Conservation (phyloP, 2,113 vertebrate genomes). For the Chaetodon auriga region DNA sequence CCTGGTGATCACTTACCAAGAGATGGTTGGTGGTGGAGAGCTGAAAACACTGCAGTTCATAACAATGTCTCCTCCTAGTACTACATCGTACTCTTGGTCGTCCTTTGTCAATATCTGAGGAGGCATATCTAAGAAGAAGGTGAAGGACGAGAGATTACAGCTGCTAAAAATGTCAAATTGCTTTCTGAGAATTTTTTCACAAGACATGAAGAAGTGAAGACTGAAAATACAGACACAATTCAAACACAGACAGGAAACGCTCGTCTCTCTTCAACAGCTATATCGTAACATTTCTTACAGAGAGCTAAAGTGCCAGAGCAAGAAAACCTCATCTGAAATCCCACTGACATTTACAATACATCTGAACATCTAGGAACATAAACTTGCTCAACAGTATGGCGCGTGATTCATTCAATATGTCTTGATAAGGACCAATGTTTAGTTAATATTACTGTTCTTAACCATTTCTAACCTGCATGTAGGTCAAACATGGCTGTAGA, state of each 20-base stretch:
- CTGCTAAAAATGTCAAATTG: conserved; percentile 28
- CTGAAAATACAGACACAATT: conserved; percentile 9
- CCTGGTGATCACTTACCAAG: conserved; percentile 83
- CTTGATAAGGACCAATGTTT: neutral
- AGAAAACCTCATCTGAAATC: neutral
- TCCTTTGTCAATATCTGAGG: conserved; percentile 91
- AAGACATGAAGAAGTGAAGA: neutral
- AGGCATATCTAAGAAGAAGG: conserved; percentile 83
- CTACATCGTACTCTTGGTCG: conserved; percentile 84
- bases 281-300: neutral
- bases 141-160: conserved; percentile 1
- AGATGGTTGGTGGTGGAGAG: conserved; percentile 87
- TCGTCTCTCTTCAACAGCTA: neutral
- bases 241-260: neutral
- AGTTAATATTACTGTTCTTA: neutral
- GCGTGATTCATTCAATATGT: neutral
- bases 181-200: neutral
- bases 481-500: neutral
- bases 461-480: no score
- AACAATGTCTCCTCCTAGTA: conserved; percentile 82
- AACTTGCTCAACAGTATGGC: neutral
- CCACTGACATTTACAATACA: neutral
- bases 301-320: neutral
- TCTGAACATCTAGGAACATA: neutral
- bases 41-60: conserved; percentile 91